Evolutionary conservation across 2,797 vertebrate genomes (phyloP), one percentile per base, ranked within the genome.

Genomic region (Chelidonichthys spinosus): DNA sequence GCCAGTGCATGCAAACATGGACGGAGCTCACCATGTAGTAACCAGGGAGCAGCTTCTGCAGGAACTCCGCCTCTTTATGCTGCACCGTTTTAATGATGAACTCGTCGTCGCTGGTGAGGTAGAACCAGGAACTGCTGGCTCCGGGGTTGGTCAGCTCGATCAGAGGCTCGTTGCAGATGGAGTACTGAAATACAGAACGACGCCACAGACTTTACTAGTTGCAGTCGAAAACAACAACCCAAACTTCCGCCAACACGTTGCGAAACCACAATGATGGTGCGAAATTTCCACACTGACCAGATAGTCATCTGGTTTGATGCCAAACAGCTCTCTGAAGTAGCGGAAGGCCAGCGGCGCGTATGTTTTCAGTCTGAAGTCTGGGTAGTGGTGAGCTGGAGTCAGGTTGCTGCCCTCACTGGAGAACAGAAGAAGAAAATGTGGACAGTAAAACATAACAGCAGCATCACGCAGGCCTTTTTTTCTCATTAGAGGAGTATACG

Each of bases 31-130:
- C 97, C 98, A 99, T 99, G 85, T 98, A 99, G 88, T 99, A 99
- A 69, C 97, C 98, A 1, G 98, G 97, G 84, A 99, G 95, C 11
- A 99, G 91, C 87, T 99, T 99, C 92, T 99, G 98, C 83, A 99
- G 95, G 85, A 99, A 99, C 87, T 98, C 98, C 0, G 98, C 97
- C 90, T 99, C 98, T 91, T 99, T 99, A 78, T 96, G 96, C 89
- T 98, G 96, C 86, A 99, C 97, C 0, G 98, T 99, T 93, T 99
- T 99, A 82, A 99, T 98, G 84, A 99, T 98, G 88, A 99, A 99
- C 87, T 98, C 97, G 0, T 99, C 98, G 37, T 97, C 97, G 2
- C 97, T 97, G 84, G 98, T 98, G 75, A 99, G 93, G 90, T 98
- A 99, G 93, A 99, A 99, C 93, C 97, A 96, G 60, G 97, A 99